Base-by-base conservation (phyloP, 2,113 vertebrate species). In the Tupaia tana region DNA sequence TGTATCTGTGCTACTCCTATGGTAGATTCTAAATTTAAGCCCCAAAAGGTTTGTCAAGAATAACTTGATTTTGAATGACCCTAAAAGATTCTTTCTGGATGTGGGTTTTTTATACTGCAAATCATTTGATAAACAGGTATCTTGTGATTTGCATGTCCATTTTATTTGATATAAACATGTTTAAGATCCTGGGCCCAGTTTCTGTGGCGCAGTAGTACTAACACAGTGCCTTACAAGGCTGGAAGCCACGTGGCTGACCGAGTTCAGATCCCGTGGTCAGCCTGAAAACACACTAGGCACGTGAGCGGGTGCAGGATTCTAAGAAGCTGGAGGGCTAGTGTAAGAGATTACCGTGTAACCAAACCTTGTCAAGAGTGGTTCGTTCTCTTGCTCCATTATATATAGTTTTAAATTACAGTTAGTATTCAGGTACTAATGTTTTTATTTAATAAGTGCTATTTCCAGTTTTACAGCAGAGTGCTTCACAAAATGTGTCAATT, bases 391-490 rank as follows among this genome's bases (percentile, higher is more conserved):
- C 43, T 43, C 43, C 43, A 43, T 43, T 43, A 43, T 43, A 43
- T 43, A 43, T 43, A 4, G 43, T 43, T 85, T 34, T 64, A 88
- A 25, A n/a, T 34, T 89, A 24, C 24, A 78, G 19, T 78, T 66
- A 22, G 12, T n/a, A n/a, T 20, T n/a, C 56, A 43, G 18, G 16
- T 29, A 59, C 10, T 31, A 63, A 43, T 73, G 74, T 14, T 63
- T 71, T 89, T 93, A 61, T 69, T 87, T 86, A 88, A 67, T 90
- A 64, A 59, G 20, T 18, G 11, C 13, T 78, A 6, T 90, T 94
- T 92, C 56, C 64, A 87, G 15, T 87, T 67, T 74, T 58, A 95
- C 27, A 81, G 19, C n/a, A 93, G 82, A 77, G 63, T 84, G 56
- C 82, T 87, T 94, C 70, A 67, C 25, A 92, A 85, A 29, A 8